These are phyloP conservation scores for Graphium colonna DNA, from an alignment of 2,888 invertebrate species.

Conservation along the genomic window DNA sequence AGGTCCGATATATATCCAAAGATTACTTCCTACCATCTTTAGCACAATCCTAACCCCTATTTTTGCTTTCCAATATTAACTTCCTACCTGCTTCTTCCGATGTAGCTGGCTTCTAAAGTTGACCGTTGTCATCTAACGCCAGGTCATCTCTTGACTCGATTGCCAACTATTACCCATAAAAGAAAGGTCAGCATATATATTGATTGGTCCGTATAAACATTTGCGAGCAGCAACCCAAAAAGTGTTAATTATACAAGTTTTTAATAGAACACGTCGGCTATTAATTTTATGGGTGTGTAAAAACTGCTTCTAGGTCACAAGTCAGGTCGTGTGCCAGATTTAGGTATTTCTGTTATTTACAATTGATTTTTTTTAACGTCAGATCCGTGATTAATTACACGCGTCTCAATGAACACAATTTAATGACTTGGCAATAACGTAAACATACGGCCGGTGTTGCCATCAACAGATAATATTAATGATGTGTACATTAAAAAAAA, in stretches of 20 bases:
- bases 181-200: neutral
- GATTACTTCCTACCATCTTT: too few relatives aligned
- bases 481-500: constrained; percentile 9
- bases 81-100: too few relatives aligned
- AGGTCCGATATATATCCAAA: too few relatives aligned
- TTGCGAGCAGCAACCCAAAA: neutral
- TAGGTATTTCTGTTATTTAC: neutral
- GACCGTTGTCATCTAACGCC: too few relatives aligned
- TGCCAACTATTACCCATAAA: too few relatives aligned
- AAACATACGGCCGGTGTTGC: constrained; percentile 3
- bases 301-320: neutral
- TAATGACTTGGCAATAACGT: constrained; percentile 19
- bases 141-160: too few relatives aligned
- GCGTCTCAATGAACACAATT: constrained; percentile 3
- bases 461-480: constrained; percentile 17
- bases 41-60: too few relatives aligned
- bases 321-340: neutral
- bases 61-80: too few relatives aligned
- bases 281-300: neutral
- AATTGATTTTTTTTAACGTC: neutral
- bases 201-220: neutral
- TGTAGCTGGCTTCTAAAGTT: too few relatives aligned
- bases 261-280: neutral
- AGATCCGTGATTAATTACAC: constrained; percentile 10
- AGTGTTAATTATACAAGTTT: neutral